Evolutionary conservation across 2,888 invertebrate species (phyloP), one percentile per base, ranked within the genome.

Genomic region (Aspidiotus rigidus): DNA sequence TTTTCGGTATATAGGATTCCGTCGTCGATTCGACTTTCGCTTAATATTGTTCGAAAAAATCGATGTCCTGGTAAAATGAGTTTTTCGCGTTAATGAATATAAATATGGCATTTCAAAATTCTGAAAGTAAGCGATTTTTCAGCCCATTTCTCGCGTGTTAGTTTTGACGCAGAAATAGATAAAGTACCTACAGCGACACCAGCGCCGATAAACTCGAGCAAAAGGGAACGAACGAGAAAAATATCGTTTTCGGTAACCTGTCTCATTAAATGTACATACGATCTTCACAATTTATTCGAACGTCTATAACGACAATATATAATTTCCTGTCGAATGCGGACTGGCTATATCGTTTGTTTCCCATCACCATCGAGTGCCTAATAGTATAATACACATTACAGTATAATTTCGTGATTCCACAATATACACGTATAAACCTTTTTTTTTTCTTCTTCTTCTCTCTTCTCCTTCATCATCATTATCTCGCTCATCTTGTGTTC

Each of bases 41-140:
- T 28, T 28, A 28, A 28, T 28, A 28, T 28, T 28, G 28, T 28
- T 28, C 28, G 28, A 28, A 28, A 28, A 28, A 28, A 28, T 28
- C 28, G 28, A 28, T 28, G 28, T 28, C 5, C 28, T 5, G 1
- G 1, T 28, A 28, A 28, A 28, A 28, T 28, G 28, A 28, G 28
- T 28, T 28, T 28, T 53, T 11, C 53, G 13, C n/a, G 11, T 53
- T 53, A 53, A 53, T 53, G 53, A 53, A 53, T 53, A 53, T 53
- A 53, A 53, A 53, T 53, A 53, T n/a, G 53, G 13, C n/a, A 53
- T 5, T 53, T 53, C 53, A 5, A 53, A 53, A 53, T 53, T 53
- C n/a, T 5, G 53, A 53, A 53, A 53, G n/a, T 53, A n/a, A 53
- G 53, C n/a, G 13, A n/a, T 53, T 53, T 53, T 53, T 53, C 53